A percentile compares a stretch with the other conserved stretches of the same genome.
Conservation (phyloP, 2,113 vertebrate species). For the Puntigrus tetrazona region DNA sequence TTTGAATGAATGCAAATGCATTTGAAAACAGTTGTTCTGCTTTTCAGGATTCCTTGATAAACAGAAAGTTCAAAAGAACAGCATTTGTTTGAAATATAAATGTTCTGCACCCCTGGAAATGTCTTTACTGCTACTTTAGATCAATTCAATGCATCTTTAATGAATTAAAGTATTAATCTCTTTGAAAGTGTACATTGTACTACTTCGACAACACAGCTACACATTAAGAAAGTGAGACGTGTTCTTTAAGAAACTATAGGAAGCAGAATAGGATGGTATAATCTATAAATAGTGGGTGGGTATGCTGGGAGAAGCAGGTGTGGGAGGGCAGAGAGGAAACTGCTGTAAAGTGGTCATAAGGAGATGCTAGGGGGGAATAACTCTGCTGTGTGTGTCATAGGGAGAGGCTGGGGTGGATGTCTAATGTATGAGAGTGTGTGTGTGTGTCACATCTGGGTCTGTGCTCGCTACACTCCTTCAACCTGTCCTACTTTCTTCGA, state of each 20-base stretch:
- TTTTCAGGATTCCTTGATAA: background rate
- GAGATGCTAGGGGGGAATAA: conserved; percentile 14
- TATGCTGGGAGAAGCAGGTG: conserved; percentile 30
- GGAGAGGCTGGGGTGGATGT: conserved; percentile 43
- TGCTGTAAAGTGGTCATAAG: conserved; percentile 54
- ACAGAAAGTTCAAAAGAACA: background rate
- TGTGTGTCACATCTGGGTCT: conserved; percentile 49
- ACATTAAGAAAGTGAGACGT: background rate
- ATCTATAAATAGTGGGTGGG: conserved; percentile 41
- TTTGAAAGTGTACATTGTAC: background rate
- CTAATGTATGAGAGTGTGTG: conserved; percentile 41
- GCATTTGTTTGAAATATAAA: background rate
- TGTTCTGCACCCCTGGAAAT: background rate
- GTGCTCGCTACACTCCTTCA: conserved; percentile 42
- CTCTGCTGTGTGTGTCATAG: conserved; percentile 25
- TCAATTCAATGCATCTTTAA: background rate
- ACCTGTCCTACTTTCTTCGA: conserved; percentile 60
- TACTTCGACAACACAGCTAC: background rate
- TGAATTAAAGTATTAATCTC: background rate
- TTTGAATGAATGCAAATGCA: too few species aligned
- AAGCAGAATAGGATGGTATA: conserved; percentile 24
- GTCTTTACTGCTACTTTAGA: background rate
- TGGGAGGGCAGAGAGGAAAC: conserved; percentile 42
- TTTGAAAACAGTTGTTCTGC: background rate
- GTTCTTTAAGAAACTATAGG: background rate